Evolutionary conservation across 2,113 vertebrate species (phyloP).

Genomic region (Seriola quinqueradiata): DNA sequence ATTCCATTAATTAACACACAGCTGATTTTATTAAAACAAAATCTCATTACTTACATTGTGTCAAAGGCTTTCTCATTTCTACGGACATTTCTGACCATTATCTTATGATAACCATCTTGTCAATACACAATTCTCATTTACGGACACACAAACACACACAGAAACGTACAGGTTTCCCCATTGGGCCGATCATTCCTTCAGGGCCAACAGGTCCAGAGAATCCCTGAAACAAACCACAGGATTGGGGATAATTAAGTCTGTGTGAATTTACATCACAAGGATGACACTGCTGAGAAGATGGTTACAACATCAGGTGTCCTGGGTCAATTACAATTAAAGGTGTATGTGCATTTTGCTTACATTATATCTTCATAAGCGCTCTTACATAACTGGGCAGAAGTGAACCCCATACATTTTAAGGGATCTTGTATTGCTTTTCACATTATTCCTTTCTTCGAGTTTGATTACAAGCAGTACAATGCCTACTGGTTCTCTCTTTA

Average conservation of each 20-base stretch:
- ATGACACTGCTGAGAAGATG: not conserved
- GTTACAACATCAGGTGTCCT: not conserved
- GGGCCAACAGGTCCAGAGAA: conserved; percentile 90
- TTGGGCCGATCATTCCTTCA: conserved; percentile 90
- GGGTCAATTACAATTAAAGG: not conserved
- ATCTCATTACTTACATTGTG: too few relatives aligned
- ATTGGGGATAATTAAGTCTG: conserved; percentile 16
- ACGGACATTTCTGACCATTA: too few relatives aligned
- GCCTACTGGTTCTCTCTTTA: not conserved
- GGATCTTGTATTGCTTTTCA: not conserved
- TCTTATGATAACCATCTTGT: not conserved
- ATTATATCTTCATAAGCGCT: not conserved
- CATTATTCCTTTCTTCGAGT: not conserved
- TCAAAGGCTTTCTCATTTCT: too few relatives aligned
- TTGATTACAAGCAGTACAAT: not conserved
- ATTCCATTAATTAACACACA: not conserved
- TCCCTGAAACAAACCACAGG: conserved; percentile 86
- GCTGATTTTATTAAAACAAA: not conserved
- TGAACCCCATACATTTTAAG: not conserved
- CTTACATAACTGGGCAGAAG: not conserved
- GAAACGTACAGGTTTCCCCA: conserved; percentile 91
- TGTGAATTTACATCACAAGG: not conserved
- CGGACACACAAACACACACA: conserved; percentile 15
- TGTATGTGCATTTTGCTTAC: not conserved
- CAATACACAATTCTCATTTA: not conserved